phyloP scores from a whole-genome alignment of 2,113 vertebrate genomes.

The Podocnemis expansa region DNA sequence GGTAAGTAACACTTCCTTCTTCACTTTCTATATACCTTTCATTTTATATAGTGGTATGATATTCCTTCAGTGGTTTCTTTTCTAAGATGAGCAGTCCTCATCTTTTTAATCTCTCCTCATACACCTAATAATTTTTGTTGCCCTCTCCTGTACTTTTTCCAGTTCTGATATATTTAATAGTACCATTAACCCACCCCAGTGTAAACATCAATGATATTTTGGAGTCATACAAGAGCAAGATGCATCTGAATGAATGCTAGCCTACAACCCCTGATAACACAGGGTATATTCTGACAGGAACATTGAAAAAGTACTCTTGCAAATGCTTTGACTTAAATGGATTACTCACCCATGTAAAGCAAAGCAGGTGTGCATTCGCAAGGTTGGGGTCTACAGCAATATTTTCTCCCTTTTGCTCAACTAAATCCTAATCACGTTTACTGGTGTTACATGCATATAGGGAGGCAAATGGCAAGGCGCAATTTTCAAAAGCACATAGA shows the following conservation, averaged over 20 bases:
- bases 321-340: not conserved
- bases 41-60: not conserved
- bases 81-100: not conserved
- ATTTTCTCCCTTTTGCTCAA: not conserved
- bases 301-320: not conserved
- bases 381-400: not conserved
- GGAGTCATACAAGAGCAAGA: not conserved
- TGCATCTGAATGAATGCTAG: not conserved
- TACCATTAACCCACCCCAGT: not conserved
- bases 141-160: not conserved
- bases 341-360: not conserved
- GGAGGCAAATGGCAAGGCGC: not conserved
- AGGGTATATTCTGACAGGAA: not conserved
- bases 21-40: not conserved
- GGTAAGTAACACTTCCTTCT: not conserved
- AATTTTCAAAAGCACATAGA: not conserved
- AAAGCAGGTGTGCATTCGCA: not conserved
- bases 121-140: not conserved
- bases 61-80: not conserved
- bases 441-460: not conserved
- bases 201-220: not conserved
- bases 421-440: not conserved
- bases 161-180: not conserved
- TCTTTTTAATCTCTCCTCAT: not conserved
- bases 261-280: not conserved